Evolutionary conservation across 2,797 vertebrate species (phyloP), one percentile per base, ranked within the genome.

Genomic region (Semaprochilodus insignis): DNA sequence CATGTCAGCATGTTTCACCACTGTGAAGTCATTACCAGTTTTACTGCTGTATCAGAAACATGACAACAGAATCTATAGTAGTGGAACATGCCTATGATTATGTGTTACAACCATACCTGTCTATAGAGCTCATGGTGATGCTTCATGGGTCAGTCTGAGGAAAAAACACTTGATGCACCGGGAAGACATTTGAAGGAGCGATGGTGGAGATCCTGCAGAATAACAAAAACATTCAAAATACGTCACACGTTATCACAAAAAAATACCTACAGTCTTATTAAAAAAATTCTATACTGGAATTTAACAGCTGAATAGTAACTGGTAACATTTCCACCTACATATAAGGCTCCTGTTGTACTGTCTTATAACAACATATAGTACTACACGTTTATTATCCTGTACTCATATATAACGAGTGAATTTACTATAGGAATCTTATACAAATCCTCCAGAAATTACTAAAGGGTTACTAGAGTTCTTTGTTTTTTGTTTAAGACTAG

Each of bases 71-170:
- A 15, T 36, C 31, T 40, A 34, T 6, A 17, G 65, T 4, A 21
- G 16, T 36, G 31, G 6, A 36, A 17, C 36, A 23, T 11, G 11
- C 23, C 59, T 13, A 59, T 0, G 19, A 54, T 25, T 51, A 27
- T 74, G 52, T 74, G 52, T 67, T 72, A 70, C 2, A 69, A 63
- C 88, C 91, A 78, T 96, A 99, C 98, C 97, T 95, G 94, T 97
- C 97, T 92, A 97, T 95, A 87, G 97, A 98, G 97, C 97, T 99
- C 98, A 99, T 99, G 95, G 95, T 98, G 96, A 93, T 93, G 92
- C 92, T 95, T 99, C 97, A 99, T 95, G 96, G 95, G 96, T 96
- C 96, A 94, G 94, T 96, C 94, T 96, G 96, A 94, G 97, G 95
- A 95, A 91, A 92, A 94, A 95, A 19, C 95, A 96, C 95, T 97